Base-by-base conservation (phyloP, 2,113 vertebrate species). In the Redunca redunca region DNA sequence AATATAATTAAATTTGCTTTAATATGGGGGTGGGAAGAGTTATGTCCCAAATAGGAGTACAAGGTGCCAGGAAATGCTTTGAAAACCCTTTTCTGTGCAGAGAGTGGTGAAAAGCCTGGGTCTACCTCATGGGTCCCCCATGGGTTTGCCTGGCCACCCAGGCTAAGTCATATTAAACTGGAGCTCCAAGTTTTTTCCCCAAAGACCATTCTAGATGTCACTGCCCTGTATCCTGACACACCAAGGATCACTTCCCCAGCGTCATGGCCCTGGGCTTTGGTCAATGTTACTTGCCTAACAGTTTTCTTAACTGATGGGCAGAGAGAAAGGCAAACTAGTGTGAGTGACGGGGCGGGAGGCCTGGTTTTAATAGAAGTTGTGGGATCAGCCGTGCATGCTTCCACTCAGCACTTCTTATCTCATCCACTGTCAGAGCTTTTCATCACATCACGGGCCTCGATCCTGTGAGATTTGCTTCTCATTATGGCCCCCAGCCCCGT, bases 291-390 rank as follows among this genome's bases (percentile, higher is more conserved):
- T 97, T 84, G 90, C 23, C 48, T 95, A 94, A 95, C 55, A 83
- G 88, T 57, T 94, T 50, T 77, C 93, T 80, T 93, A 94, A 95
- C 62, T 77, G 96, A 97, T 80, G 67, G 86, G 55, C 82, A 55
- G 48, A 62, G 52, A 88, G 25, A 26, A 57, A 94, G 77, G n/a
- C 62, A 89, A 83, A 21, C 30, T 0, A 7, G 5, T n/a, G 46
- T 50, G 83, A 83, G 3, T 46, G 60, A 74, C 8, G 48, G 83
- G 43, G 16, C 11, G 0, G 28, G 91, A 94, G 67, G 89, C 78
- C 94, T 98, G 97, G 86, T 50, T 97, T 95, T 97, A 93, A 95
- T 84, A 87, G 96, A 94, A 6, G 64, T 53, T 17, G 3, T 15
- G 36, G 88, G 50, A 57, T 88, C 46, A 3, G 80, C n/a, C 0